Evolutionary conservation across 2,888 invertebrate genomes (phyloP).

Genomic region (Chloromyia formosa): DNA sequence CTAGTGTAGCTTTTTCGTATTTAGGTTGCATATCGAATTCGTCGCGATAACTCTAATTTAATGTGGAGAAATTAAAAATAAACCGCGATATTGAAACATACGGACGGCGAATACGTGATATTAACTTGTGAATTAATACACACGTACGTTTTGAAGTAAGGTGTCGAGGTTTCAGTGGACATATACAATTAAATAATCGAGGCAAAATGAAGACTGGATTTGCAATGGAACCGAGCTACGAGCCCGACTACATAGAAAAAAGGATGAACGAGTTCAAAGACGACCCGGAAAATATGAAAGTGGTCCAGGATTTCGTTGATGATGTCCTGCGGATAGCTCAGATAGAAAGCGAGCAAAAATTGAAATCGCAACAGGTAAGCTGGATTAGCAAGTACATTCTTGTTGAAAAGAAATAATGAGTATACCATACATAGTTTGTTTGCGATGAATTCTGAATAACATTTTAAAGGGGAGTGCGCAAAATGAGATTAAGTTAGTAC

Average conservation of each 20-base stretch:
- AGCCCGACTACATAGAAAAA: constrained; percentile 59
- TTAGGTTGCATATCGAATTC: constrained; percentile 22
- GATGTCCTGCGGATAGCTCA: constrained; percentile 70
- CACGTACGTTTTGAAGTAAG: background rate
- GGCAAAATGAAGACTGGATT: constrained; percentile 38
- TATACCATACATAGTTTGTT: too few relatives aligned
- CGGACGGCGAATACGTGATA: background rate
- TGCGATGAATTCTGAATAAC: too few relatives aligned
- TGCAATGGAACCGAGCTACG: constrained; percentile 36
- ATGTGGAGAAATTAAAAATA: background rate
- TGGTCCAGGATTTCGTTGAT: constrained; percentile 70
- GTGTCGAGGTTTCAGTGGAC: background rate
- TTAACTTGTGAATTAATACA: too few relatives aligned
- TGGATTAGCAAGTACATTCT: background rate
- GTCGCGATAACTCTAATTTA: constrained; percentile 4
- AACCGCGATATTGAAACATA: constrained; percentile 11
- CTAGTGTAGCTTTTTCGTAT: constrained; percentile 30
- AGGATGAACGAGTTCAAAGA: constrained; percentile 69
- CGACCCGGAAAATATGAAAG: constrained; percentile 69
- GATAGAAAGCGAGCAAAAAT: constrained; percentile 69
- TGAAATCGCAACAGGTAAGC: constrained; percentile 58
- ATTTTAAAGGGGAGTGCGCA: too few relatives aligned
- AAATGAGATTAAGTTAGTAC: too few relatives aligned
- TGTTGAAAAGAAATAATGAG: too few relatives aligned
- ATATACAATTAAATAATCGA: background rate